These are phyloP conservation scores for Mus spretus DNA, from an alignment of 2,797 vertebrate genomes.

Conservation along the genomic window DNA sequence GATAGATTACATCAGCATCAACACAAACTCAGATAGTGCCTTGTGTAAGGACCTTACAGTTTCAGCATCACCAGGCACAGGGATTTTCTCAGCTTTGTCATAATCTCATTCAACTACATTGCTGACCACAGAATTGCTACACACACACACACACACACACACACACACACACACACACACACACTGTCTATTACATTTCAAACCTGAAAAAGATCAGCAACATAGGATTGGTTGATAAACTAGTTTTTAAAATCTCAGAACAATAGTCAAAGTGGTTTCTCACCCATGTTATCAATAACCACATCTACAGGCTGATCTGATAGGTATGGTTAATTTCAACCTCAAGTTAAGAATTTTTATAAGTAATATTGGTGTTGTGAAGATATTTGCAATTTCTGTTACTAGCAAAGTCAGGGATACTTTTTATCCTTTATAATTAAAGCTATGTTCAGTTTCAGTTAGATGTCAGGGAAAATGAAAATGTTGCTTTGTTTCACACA, in stretches of 20 bases:
- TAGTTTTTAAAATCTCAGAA: neutral
- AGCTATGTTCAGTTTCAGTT: neutral
- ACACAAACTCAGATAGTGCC: neutral
- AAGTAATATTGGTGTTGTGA: neutral
- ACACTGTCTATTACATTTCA: neutral
- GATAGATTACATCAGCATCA: neutral
- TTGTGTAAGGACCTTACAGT: neutral
- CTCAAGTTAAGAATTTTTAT: slow-evolving; percentile 24
- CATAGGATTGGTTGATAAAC: neutral
- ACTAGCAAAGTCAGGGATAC: neutral
- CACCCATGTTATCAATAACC: neutral
- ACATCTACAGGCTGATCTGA: neutral
- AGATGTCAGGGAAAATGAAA: neutral
- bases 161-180: neutral
- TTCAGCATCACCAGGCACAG: neutral
- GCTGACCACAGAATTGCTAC: neutral
- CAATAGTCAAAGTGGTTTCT: neutral
- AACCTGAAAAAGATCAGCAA: neutral
- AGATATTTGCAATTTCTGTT: slow-evolving; percentile 13
- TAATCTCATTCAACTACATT: neutral
- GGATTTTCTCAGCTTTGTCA: neutral
- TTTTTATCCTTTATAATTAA: slow-evolving; percentile 27
- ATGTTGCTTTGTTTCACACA: neutral
- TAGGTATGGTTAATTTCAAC: neutral
- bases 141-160: too few relatives aligned